Evolutionary conservation across 2,888 invertebrate genomes (phyloP).

Genomic region (Euproctis similis): DNA sequence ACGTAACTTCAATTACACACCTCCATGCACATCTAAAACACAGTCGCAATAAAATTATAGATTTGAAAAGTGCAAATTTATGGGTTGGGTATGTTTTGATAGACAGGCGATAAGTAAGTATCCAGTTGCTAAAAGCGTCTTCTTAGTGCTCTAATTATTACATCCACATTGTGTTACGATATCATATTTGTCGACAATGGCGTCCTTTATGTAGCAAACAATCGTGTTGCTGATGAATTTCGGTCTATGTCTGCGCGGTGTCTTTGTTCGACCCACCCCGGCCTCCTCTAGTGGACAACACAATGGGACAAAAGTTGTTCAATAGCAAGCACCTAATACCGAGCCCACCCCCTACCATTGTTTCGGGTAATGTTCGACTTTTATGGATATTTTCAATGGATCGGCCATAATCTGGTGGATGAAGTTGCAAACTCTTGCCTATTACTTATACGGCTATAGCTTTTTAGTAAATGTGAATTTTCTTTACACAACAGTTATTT

Average conservation of each 20-base stretch:
- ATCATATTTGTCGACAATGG: conserved; percentile 74
- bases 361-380: conserved; percentile 75
- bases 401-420: conserved; percentile 68
- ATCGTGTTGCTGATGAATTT: conserved; percentile 76
- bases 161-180: conserved; percentile 69
- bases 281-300: conserved; percentile 65
- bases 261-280: conserved; percentile 66
- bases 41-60: no score
- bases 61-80: no score
- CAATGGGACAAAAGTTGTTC: conserved; percentile 75
- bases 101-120: no score
- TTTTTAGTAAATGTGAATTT: conserved; percentile 34
- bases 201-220: conserved; percentile 75
- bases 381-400: conserved; percentile 76
- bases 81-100: no score
- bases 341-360: conserved; percentile 69
- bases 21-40: no score
- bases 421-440: conserved; percentile 58
- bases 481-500: conserved; percentile 18
- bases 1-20: no score
- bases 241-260: conserved; percentile 71
- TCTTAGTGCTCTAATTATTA: conserved; percentile 64
- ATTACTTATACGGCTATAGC: conserved; percentile 27
- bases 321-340: conserved; percentile 75
- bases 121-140: conserved; percentile 18